Conservation (phyloP, 2,797 vertebrate species). For the Pangasius larnaudii region DNA sequence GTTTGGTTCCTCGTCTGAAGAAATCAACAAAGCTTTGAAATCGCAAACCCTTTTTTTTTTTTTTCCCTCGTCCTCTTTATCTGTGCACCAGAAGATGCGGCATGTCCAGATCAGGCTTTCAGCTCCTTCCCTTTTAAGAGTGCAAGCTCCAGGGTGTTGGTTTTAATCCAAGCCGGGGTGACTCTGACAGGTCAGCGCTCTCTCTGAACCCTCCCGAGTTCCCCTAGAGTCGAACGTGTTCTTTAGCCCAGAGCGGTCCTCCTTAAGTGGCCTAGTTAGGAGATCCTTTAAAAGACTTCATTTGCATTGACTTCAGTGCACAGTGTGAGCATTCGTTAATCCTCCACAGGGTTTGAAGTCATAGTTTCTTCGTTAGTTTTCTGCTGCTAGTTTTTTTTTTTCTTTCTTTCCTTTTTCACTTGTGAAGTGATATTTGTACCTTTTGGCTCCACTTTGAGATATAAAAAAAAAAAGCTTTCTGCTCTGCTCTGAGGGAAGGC, state of each 20-base stretch:
- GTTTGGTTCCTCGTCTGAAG: slow-evolving; percentile 18
- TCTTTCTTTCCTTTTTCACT: neutral
- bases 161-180: slow-evolving; percentile 53
- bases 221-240: slow-evolving; percentile 45
- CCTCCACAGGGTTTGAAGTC: slow-evolving; percentile 26
- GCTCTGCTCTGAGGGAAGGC: slow-evolving; percentile 6
- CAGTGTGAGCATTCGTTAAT: slow-evolving; percentile 33
- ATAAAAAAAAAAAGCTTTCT: slow-evolving; percentile 26
- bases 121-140: slow-evolving; percentile 30
- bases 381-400: neutral
- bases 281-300: slow-evolving; percentile 33
- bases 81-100: neutral
- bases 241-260: slow-evolving; percentile 7
- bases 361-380: slow-evolving; percentile 15
- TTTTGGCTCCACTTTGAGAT: slow-evolving; percentile 17
- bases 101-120: slow-evolving; percentile 14
- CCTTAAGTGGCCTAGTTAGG: slow-evolving; percentile 41
- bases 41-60: slow-evolving; percentile 9
- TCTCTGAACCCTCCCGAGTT: slow-evolving; percentile 36
- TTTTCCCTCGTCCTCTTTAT: slow-evolving; percentile 26
- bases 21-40: slow-evolving; percentile 38
- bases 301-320: slow-evolving; percentile 47
- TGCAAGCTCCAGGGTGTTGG: slow-evolving; percentile 23
- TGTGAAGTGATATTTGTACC: slow-evolving; percentile 35
- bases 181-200: slow-evolving; percentile 53